These are phyloP conservation scores for Molossus alvarezi DNA, from an alignment of 2,797 vertebrate species.

Conservation along the genomic window DNA sequence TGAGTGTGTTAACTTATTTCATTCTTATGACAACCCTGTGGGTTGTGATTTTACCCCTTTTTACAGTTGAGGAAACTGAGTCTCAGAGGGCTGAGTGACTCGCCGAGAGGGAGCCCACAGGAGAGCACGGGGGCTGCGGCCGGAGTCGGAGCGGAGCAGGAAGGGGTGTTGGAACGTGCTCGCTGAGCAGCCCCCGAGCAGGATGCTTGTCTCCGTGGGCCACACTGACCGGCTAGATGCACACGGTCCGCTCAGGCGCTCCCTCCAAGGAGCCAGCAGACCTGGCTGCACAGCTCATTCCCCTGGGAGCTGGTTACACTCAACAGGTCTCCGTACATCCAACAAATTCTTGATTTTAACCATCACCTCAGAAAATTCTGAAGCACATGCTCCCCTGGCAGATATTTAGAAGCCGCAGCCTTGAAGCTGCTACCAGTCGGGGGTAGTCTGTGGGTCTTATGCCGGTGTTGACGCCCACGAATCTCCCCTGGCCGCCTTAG, in stretches of 20 bases:
- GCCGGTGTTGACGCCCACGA: neutral
- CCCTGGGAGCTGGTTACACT: neutral
- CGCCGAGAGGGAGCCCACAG: neutral
- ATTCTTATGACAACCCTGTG: neutral
- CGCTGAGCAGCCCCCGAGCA: neutral
- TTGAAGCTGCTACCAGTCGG: neutral
- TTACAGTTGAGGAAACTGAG: conserved; percentile 26
- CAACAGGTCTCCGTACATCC: neutral
- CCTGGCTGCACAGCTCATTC: neutral
- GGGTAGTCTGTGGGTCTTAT: neutral
- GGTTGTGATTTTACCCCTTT: neutral
- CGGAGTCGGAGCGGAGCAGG: neutral
- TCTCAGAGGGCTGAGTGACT: neutral
- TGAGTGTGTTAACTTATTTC: neutral
- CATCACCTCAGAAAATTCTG: conserved; percentile 7
- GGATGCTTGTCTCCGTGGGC: neutral
- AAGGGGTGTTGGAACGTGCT: neutral
- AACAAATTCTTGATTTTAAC: neutral
- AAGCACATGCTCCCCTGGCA: neutral
- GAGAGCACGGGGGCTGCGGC: neutral
- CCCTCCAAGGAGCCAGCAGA: neutral
- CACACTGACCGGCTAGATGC: neutral
- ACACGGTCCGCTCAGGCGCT: too few species aligned
- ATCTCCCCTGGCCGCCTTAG: too few species aligned
- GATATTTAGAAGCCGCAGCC: neutral